Conservation (phyloP, 1,140 invertebrate genomes). For the Brachionus plicatilis region DNA sequence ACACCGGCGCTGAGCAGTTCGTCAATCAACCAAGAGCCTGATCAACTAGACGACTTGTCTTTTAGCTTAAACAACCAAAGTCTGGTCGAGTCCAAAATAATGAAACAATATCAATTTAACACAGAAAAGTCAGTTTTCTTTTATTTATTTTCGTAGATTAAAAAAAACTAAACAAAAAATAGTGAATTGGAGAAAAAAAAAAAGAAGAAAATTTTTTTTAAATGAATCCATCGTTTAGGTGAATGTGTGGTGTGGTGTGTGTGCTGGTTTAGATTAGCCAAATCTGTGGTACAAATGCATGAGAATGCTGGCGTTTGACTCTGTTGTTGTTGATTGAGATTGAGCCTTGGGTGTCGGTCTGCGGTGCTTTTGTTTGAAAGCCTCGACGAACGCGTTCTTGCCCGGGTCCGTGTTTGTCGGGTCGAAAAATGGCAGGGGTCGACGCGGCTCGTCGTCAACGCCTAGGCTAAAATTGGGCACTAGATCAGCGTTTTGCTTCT, state of each 20-base stretch:
- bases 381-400: slow-evolving; percentile 5
- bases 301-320: slow-evolving; percentile 5
- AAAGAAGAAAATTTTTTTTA: background rate
- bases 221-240: background rate
- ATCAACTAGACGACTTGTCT: slow-evolving; percentile 13
- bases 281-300: slow-evolving; percentile 21
- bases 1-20: background rate
- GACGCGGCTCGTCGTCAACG: background rate
- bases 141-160: slow-evolving; percentile 7
- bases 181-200: background rate
- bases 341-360: background rate
- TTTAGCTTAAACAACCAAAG: slow-evolving; percentile 23
- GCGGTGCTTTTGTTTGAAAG: background rate
- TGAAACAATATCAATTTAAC: slow-evolving; percentile 37
- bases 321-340: background rate
- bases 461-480: background rate
- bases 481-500: background rate
- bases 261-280: background rate
- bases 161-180: slow-evolving; percentile 5
- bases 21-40: background rate
- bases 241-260: background rate
- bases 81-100: slow-evolving; percentile 30
- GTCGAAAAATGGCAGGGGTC: slow-evolving; percentile 10
- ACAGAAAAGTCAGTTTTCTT: slow-evolving; percentile 34
- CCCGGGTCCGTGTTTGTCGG: background rate